Conservation (phyloP, 1,140 invertebrate genomes). For the Pollicipes pollicipes region DNA sequence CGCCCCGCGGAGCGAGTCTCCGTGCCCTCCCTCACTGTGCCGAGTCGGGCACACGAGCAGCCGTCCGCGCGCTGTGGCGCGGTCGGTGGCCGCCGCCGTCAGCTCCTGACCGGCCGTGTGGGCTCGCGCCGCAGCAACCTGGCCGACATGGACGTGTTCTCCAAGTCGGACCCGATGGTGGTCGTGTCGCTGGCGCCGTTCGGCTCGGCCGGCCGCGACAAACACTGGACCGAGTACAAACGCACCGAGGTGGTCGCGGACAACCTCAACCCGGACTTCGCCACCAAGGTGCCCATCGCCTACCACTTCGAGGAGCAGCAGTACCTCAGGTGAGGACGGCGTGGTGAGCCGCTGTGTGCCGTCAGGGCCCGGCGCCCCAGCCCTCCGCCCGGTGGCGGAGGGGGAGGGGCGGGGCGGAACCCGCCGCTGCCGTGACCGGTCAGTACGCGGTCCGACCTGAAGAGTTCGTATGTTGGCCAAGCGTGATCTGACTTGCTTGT, state of each 20-base stretch:
- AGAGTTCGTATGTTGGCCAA: no score
- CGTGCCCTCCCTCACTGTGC: background rate
- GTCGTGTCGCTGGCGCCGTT: slow-evolving; percentile 34
- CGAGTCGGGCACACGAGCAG: background rate
- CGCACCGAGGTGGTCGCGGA: slow-evolving; percentile 41
- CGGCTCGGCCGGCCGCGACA: slow-evolving; percentile 19
- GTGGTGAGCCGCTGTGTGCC: no score
- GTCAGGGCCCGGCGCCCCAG: no score
- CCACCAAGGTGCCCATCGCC: slow-evolving; percentile 31
- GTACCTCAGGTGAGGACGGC: slow-evolving; percentile 20
- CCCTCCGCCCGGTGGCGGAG: no score
- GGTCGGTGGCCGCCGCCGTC: no score
- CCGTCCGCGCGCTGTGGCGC: no score
- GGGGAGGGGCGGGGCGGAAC: no score
- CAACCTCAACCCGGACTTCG: slow-evolving; percentile 39
- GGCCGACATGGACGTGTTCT: slow-evolving; percentile 39
- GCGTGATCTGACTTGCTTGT: no score
- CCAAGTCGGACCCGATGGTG: slow-evolving; percentile 44
- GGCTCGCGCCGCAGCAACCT: slow-evolving; percentile 27
- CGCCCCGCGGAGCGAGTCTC: background rate
- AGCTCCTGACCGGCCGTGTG: no score
- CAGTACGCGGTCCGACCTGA: no score
- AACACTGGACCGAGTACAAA: slow-evolving; percentile 35
- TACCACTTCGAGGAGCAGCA: slow-evolving; percentile 33
- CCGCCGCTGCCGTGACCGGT: no score